Conservation (phyloP, 2,797 vertebrate species). For the Meda fulgida region DNA sequence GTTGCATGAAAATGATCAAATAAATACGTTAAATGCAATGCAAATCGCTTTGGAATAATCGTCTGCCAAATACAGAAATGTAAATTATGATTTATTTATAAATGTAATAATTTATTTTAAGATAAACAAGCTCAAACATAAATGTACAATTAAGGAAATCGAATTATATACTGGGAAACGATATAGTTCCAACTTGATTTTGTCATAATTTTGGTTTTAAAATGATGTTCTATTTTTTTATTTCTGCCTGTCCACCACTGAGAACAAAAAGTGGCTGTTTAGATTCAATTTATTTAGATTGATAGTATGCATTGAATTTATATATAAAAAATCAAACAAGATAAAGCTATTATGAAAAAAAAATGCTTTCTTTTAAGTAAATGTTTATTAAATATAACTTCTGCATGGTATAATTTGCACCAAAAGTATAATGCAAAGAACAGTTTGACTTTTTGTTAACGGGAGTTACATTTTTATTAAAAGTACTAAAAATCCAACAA, state of each 20-base stretch:
- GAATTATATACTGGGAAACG: not conserved
- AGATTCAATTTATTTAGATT: not conserved
- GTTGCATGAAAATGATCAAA: not conserved
- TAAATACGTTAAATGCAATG: not conserved
- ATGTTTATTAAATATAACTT: not conserved
- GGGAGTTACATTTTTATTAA: not conserved
- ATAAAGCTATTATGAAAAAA: not conserved
- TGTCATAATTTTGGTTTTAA: not conserved
- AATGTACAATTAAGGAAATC: not conserved
- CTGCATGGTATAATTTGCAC: not conserved
- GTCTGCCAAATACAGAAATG: not conserved
- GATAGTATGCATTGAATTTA: not conserved
- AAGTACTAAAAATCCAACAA: not conserved
- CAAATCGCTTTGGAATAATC: not conserved
- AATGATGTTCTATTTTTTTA: not conserved
- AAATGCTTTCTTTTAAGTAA: not conserved
- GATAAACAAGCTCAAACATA: not conserved
- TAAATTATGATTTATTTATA: not conserved
- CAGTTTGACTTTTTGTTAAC: constrained; percentile 5
- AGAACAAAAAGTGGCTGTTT: not conserved
- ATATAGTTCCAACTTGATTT: not conserved
- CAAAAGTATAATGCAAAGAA: not conserved
- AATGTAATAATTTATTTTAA: no score
- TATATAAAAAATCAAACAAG: not conserved
- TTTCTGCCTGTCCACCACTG: not conserved